These are phyloP conservation scores for Parascotia fuliginaria DNA, from an alignment of 2,888 invertebrate species.

Conservation along the genomic window DNA sequence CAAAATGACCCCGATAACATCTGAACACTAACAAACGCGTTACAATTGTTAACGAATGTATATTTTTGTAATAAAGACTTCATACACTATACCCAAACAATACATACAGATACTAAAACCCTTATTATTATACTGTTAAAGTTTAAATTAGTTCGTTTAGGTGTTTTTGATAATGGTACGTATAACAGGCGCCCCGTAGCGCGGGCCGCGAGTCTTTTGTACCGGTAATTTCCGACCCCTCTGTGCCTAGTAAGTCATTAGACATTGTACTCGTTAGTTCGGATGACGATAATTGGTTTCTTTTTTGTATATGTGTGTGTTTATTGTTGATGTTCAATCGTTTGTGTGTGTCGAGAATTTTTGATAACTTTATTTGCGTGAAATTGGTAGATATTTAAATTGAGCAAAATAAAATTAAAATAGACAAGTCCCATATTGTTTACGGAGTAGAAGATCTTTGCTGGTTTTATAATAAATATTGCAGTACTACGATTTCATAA, in stretches of 20 bases:
- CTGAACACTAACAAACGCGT: conserved; percentile 49
- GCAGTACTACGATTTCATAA: too few relatives aligned
- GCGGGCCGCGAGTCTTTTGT: conserved; percentile 63
- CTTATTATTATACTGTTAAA: conserved; percentile 5
- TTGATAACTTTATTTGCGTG: conserved; percentile 4
- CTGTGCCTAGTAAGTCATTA: conserved; percentile 60
- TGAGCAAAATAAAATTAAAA: too few relatives aligned
- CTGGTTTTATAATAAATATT: too few relatives aligned
- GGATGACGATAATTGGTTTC: conserved; percentile 50
- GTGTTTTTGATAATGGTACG: conserved; percentile 1
- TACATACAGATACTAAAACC: not conserved
- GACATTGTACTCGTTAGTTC: conserved; percentile 52
- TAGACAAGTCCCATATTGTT: too few relatives aligned
- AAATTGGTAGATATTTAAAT: too few relatives aligned
- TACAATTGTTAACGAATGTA: conserved; percentile 52
- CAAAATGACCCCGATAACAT: conserved; percentile 62
- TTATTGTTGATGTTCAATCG: conserved; percentile 21
- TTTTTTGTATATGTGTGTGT: conserved; percentile 28
- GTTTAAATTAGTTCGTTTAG: conserved; percentile 14
- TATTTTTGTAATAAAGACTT: conserved; percentile 50
- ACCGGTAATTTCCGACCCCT: conserved; percentile 64
- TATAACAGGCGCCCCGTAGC: conserved; percentile 69
- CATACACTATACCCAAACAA: conserved; percentile 22
- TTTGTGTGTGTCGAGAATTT: conserved; percentile 4
- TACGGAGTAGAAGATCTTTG: too few relatives aligned